Conservation (phyloP, 2,797 vertebrate species). For the Cryptoblepharus egeriae region DNA sequence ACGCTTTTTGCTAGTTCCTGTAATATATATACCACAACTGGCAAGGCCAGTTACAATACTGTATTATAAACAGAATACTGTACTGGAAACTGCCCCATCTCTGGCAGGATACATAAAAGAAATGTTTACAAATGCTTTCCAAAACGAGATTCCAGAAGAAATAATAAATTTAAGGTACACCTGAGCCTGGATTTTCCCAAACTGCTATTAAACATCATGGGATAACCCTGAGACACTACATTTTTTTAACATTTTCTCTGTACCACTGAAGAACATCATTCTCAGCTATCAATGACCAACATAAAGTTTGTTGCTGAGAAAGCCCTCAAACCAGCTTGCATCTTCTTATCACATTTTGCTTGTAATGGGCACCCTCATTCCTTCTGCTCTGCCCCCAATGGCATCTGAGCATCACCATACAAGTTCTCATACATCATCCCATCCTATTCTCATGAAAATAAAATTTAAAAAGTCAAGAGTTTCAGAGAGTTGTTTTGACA, state of each 20-base stretch:
- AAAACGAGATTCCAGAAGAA: background rate
- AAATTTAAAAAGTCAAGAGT: background rate
- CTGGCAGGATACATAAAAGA: background rate
- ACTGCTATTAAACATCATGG: background rate
- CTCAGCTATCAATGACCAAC: background rate
- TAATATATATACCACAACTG: background rate
- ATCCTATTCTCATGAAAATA: conserved; percentile 20
- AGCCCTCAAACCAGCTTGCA: background rate
- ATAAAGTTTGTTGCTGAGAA: rapidly evolving
- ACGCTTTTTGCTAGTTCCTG: too few relatives aligned
- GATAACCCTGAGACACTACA: background rate
- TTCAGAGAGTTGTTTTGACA: conserved; percentile 35
- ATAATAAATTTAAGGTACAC: background rate
- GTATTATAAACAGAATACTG: background rate
- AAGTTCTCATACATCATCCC: background rate
- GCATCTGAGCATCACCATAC: conserved; percentile 9
- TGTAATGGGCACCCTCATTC: conserved; percentile 9
- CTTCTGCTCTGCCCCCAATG: conserved; percentile 15
- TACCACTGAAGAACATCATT: background rate
- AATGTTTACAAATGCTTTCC: background rate
- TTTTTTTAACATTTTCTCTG: background rate
- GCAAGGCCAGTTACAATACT: background rate
- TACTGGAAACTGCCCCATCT: background rate
- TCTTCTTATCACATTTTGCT: conserved; percentile 1
- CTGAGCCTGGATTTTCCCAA: background rate